Evolutionary conservation across 2,888 invertebrate species (phyloP).

Genomic region (Lepas anatifera): DNA sequence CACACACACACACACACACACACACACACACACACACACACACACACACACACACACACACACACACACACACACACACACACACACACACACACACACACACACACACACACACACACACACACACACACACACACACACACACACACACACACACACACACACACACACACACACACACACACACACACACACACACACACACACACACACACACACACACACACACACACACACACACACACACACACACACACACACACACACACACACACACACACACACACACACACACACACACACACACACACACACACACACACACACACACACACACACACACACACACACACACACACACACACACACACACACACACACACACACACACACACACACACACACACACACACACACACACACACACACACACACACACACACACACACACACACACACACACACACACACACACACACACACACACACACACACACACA

Average conservation of each 20-base stretch:
- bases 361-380: not conserved
- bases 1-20: too few relatives aligned
- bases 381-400: not conserved
- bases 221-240: not conserved
- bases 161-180: not conserved
- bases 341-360: conserved; percentile 3
- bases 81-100: too few relatives aligned
- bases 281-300: not conserved
- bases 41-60: too few relatives aligned
- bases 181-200: not conserved
- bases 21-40: too few relatives aligned
- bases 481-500: not conserved
- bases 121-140: not conserved
- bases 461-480: not conserved
- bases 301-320: not conserved
- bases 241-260: not conserved
- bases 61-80: too few relatives aligned
- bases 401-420: conserved; percentile 1
- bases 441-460: not conserved
- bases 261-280: not conserved
- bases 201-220: not conserved
- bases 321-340: not conserved
- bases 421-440: not conserved
- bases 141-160: not conserved
- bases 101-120: not conserved